phyloP scores from a whole-genome alignment of 2,888 invertebrate genomes.

The Acrobasis consociella region DNA sequence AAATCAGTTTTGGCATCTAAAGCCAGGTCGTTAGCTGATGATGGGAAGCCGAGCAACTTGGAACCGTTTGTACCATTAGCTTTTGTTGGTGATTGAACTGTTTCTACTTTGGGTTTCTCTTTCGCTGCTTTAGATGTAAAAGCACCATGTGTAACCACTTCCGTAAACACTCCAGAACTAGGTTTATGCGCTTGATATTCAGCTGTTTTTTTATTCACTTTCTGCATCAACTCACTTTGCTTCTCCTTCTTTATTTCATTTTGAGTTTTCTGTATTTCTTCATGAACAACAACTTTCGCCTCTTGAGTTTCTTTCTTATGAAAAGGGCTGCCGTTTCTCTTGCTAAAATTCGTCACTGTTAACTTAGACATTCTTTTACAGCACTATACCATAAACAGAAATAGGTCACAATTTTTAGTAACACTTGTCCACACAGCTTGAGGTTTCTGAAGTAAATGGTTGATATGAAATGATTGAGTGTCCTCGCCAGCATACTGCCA shows the following conservation, averaged over 20 bases:
- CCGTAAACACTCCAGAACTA: slow-evolving; percentile 72
- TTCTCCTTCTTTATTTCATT: slow-evolving; percentile 69
- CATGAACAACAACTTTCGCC: slow-evolving; percentile 47
- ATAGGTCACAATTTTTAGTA: slow-evolving; percentile 43
- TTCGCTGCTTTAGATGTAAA: slow-evolving; percentile 63
- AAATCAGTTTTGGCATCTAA: slow-evolving; percentile 73
- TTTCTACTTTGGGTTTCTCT: slow-evolving; percentile 54
- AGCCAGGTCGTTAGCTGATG: slow-evolving; percentile 75
- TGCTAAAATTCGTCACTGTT: slow-evolving; percentile 66
- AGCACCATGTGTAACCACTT: slow-evolving; percentile 73
- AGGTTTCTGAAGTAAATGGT: slow-evolving; percentile 66
- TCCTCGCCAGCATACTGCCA: slow-evolving; percentile 54
- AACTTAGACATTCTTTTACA: slow-evolving; percentile 60
- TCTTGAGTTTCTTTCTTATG: slow-evolving; percentile 42
- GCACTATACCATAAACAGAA: slow-evolving; percentile 31
- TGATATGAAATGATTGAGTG: slow-evolving; percentile 57
- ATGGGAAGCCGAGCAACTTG: slow-evolving; percentile 71
- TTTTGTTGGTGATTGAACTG: slow-evolving; percentile 40
- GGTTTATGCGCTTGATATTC: slow-evolving; percentile 71
- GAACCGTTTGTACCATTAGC: slow-evolving; percentile 52
- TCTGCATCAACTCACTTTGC: slow-evolving; percentile 65
- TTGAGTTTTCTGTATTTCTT: slow-evolving; percentile 62
- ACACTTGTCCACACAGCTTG: slow-evolving; percentile 57
- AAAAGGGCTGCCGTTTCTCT: slow-evolving; percentile 48
- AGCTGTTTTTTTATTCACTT: slow-evolving; percentile 68